These are phyloP conservation scores for Scolopax mira DNA, from an alignment of 2,113 vertebrate genomes.

Conservation along the genomic window DNA sequence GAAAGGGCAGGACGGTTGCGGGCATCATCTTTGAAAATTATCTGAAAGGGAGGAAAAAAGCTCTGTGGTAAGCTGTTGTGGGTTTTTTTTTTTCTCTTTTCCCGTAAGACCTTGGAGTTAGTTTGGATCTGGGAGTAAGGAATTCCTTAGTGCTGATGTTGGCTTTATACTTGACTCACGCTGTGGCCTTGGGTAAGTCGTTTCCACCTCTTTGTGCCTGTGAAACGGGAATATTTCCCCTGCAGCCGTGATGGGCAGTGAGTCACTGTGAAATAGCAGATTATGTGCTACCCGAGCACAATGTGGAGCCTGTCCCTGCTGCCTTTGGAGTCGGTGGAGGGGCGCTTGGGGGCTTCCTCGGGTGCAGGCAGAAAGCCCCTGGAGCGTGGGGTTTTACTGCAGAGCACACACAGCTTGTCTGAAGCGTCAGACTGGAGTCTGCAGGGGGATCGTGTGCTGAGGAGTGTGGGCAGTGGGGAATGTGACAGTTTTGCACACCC, in stretches of 20 bases:
- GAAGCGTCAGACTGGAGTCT: not conserved
- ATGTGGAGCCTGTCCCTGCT: not conserved
- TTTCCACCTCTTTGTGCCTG: constrained; percentile 45
- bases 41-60: constrained; percentile 89
- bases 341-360: not conserved
- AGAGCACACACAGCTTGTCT: not conserved
- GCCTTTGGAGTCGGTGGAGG: not conserved
- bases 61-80: constrained; percentile 84
- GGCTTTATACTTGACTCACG: constrained; percentile 33
- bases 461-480: not conserved
- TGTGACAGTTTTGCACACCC: not conserved
- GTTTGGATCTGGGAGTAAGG: constrained; percentile 24
- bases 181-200: constrained; percentile 28
- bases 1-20: constrained; percentile 94
- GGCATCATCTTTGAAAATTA: constrained; percentile 96
- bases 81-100: not conserved
- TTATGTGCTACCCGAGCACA: not conserved
- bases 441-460: not conserved
- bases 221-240: constrained; percentile 16
- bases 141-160: constrained; percentile 58
- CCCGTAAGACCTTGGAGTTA: not conserved
- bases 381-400: not conserved
- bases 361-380: not conserved
- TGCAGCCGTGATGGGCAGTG: not conserved
- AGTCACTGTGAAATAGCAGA: constrained; percentile 17